Conservation (phyloP, 2,113 vertebrate species). For the Siphamia tubifer region DNA sequence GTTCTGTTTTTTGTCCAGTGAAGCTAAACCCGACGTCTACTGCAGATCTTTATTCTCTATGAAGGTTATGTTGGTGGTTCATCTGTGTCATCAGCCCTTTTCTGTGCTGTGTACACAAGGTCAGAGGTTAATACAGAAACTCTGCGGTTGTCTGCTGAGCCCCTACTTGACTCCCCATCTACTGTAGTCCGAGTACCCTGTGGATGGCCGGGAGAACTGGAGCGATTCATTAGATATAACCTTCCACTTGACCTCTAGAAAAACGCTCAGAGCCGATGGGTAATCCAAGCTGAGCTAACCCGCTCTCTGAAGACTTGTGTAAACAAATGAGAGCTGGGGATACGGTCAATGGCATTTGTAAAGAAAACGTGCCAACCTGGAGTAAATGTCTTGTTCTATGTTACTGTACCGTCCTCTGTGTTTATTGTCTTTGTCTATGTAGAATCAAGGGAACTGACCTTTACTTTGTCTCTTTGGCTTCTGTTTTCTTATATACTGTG, state of each 20-base stretch:
- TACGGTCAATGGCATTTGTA: background rate
- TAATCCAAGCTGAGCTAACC: slow-evolving; percentile 20
- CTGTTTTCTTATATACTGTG: background rate
- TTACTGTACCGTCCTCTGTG: background rate
- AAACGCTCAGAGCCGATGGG: slow-evolving; percentile 23
- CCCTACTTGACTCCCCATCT: background rate
- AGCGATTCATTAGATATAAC: slow-evolving; percentile 51
- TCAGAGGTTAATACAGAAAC: slow-evolving; percentile 34
- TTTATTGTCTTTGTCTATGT: background rate
- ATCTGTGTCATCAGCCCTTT: background rate
- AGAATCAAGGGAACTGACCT: background rate
- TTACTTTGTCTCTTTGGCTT: background rate
- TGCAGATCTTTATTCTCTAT: no score
- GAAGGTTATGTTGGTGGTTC: background rate
- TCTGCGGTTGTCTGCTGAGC: background rate
- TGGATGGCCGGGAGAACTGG: background rate
- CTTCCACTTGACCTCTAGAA: slow-evolving; percentile 49
- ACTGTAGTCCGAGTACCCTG: background rate
- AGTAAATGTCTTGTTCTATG: background rate
- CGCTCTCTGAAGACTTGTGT: background rate
- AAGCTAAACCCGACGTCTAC: background rate
- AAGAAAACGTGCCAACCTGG: background rate
- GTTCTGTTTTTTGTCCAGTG: background rate
- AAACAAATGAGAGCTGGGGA: background rate
- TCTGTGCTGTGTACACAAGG: background rate